A percentile compares a stretch with the other conserved stretches of the same genome.
Evolutionary conservation across 2,113 vertebrate species (phyloP).

Genomic region (Psilopogon haemacephalus): DNA sequence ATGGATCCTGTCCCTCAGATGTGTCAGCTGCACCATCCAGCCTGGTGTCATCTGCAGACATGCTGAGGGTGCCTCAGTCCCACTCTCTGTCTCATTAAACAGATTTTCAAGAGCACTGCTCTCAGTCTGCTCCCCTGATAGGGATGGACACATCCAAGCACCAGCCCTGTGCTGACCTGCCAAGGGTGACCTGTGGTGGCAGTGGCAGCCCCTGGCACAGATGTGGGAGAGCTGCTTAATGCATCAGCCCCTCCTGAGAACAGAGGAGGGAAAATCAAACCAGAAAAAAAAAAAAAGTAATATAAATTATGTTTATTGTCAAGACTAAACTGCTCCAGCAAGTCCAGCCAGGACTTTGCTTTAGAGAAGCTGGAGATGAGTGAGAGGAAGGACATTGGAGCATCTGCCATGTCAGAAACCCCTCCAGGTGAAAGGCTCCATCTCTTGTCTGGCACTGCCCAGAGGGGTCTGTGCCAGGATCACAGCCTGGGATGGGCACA

Average conservation of each 20-base stretch:
- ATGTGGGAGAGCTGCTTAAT: not conserved
- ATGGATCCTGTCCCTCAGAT: too few relatives aligned
- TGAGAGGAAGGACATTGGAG: not conserved
- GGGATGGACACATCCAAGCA: not conserved
- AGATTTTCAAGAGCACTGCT: too few relatives aligned
- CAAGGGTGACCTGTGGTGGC: not conserved
- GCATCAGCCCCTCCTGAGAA: not conserved
- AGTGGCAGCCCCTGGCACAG: not conserved
- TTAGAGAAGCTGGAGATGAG: not conserved
- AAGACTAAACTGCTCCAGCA: not conserved
- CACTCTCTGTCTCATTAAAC: too few relatives aligned
- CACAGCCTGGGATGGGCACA: rapidly evolving
- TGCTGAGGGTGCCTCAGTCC: too few relatives aligned
- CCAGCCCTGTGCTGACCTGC: not conserved
- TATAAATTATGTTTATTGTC: constrained; percentile 24
- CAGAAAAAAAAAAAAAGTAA: not conserved
- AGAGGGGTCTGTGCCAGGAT: not conserved
- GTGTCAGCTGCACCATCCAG: too few relatives aligned
- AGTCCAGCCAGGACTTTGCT: not conserved
- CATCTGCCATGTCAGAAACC: not conserved
- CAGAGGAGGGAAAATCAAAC: not conserved
- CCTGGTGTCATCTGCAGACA: too few relatives aligned
- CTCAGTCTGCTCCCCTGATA: not conserved
- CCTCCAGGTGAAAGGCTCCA: not conserved
- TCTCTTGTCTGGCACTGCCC: not conserved